phyloP scores from a whole-genome alignment of 2,113 vertebrate species.

The Ctenomys sociabilis region DNA sequence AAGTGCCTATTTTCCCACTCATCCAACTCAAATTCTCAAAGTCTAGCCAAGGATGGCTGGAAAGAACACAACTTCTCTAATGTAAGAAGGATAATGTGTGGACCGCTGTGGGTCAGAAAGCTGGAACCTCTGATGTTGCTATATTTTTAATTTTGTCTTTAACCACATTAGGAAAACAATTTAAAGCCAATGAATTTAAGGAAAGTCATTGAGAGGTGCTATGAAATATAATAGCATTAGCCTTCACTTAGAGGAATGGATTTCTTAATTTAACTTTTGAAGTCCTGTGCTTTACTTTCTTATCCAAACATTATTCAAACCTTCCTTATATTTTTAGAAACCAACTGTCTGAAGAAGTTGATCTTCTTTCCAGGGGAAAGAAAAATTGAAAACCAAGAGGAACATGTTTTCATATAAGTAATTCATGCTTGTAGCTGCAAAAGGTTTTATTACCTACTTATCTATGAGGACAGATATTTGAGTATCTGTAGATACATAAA shows the following conservation, averaged over 20 bases:
- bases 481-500: not conserved
- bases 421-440: not conserved
- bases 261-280: not conserved
- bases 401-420: slow-evolving; percentile 18
- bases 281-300: not conserved
- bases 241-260: not conserved
- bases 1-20: not conserved
- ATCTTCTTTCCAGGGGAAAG: slow-evolving; percentile 38
- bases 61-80: too few species aligned
- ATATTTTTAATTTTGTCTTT: not conserved
- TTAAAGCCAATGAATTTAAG: not conserved
- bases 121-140: not conserved
- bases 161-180: not conserved
- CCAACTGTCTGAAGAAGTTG: not conserved
- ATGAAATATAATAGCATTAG: not conserved
- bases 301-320: not conserved
- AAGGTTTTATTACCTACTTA: not conserved
- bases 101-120: not conserved
- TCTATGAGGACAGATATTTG: not conserved
- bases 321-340: slow-evolving; percentile 27
- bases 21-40: not conserved
- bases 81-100: not conserved
- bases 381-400: slow-evolving; percentile 28
- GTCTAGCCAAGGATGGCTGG: not conserved
- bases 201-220: not conserved